A percentile compares a stretch with the other conserved stretches of the same genome.
These are phyloP conservation scores for Halcyon malimbica DNA, from an alignment of 2,113 vertebrate species.

Conservation along the genomic window DNA sequence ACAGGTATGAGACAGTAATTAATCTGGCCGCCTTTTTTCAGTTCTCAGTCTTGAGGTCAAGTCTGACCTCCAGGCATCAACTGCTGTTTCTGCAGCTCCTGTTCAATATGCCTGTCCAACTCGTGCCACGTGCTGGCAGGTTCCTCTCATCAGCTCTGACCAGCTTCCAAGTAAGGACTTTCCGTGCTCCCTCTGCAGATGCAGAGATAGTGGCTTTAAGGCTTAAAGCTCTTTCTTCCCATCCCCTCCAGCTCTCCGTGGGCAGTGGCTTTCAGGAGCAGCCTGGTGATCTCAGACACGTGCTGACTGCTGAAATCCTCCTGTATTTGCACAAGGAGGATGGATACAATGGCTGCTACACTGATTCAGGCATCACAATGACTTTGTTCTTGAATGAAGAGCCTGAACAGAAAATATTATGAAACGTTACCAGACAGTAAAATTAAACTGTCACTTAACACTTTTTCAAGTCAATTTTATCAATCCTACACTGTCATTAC, in stretches of 20 bases:
- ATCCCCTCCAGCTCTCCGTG: not conserved
- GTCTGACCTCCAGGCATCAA: not conserved
- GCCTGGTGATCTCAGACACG: not conserved
- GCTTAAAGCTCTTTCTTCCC: not conserved
- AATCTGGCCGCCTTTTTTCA: not conserved
- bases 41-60: not conserved
- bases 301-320: not conserved
- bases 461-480: not conserved
- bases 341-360: not conserved
- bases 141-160: not conserved
- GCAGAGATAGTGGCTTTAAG: not conserved
- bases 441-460: conserved; percentile 12
- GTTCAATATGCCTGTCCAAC: not conserved
- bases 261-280: not conserved
- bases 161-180: not conserved
- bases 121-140: rapidly evolving
- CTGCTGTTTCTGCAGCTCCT: not conserved
- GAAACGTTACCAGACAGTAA: not conserved
- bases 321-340: not conserved
- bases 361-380: not conserved
- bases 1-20: not conserved
- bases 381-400: not conserved
- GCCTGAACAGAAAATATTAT: conserved; percentile 7
- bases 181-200: not conserved
- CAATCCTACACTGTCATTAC: not conserved